Evolutionary conservation across 2,113 vertebrate genomes (phyloP).

Genomic region (Hemiscyllium ocellatum): DNA sequence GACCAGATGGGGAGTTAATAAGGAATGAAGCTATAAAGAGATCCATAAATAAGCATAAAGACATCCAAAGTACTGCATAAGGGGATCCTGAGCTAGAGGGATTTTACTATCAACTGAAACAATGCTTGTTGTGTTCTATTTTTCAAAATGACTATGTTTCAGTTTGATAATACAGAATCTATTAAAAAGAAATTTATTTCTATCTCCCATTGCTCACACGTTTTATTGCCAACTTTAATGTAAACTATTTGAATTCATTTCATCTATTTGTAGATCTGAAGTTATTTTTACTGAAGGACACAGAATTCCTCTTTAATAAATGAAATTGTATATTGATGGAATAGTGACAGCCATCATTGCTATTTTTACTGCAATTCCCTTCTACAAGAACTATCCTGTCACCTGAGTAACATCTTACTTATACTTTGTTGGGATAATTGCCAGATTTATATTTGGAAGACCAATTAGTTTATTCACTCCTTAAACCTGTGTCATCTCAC

Average conservation of each 20-base stretch:
- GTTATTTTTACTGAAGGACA: not conserved
- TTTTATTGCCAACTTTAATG: not conserved
- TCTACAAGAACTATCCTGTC: not conserved
- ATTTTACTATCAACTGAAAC: not conserved
- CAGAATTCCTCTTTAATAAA: not conserved
- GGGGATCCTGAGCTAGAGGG: not conserved
- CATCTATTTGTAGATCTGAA: not conserved
- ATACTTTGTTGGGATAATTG: not conserved
- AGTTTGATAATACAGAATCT: not conserved
- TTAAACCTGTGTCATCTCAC: not conserved
- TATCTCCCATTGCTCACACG: not conserved
- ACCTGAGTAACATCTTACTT: not conserved
- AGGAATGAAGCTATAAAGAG: not conserved
- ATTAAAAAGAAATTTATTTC: not conserved
- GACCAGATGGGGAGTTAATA: not conserved
- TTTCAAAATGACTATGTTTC: not conserved
- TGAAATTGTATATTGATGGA: not conserved
- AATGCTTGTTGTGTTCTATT: not conserved
- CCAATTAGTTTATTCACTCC: not conserved
- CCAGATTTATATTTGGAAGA: not conserved
- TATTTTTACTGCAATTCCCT: not conserved
- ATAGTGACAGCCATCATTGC: not conserved
- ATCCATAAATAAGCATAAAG: not conserved
- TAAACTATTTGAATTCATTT: not conserved
- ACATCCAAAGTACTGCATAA: not conserved